Conservation (phyloP, 2,888 invertebrate genomes). For the Dilophus febrilis region DNA sequence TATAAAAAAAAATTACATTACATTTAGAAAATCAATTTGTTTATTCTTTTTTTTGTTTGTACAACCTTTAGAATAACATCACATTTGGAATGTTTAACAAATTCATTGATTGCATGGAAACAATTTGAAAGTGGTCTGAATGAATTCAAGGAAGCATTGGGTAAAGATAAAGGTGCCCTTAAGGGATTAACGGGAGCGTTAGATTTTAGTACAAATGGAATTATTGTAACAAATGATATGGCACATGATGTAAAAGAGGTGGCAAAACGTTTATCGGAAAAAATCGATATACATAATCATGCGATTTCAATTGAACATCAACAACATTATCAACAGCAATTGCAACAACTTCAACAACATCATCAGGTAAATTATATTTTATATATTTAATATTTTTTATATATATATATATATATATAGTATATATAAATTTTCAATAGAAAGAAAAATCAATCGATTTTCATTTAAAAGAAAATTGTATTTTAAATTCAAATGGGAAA, state of each 20-base stretch:
- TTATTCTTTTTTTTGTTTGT: constrained; percentile 6
- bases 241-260: constrained; percentile 30
- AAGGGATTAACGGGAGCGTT: constrained; percentile 28
- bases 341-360: no score
- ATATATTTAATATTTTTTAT: no score
- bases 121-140: constrained; percentile 60
- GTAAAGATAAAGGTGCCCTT: constrained; percentile 41
- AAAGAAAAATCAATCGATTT: no score
- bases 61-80: constrained; percentile 52
- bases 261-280: constrained; percentile 28
- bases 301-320: no score
- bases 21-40: not conserved
- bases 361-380: no score
- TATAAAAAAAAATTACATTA: no score
- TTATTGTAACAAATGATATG: constrained; percentile 21
- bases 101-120: constrained; percentile 53
- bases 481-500: no score
- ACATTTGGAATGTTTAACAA: constrained; percentile 52
- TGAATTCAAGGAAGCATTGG: constrained; percentile 57
- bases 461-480: no score
- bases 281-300: constrained; percentile 25
- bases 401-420: no score
- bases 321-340: no score
- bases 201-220: constrained; percentile 1
- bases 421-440: not conserved